Conservation (phyloP, 2,797 vertebrate species). For the Acanthornis magna region DNA sequence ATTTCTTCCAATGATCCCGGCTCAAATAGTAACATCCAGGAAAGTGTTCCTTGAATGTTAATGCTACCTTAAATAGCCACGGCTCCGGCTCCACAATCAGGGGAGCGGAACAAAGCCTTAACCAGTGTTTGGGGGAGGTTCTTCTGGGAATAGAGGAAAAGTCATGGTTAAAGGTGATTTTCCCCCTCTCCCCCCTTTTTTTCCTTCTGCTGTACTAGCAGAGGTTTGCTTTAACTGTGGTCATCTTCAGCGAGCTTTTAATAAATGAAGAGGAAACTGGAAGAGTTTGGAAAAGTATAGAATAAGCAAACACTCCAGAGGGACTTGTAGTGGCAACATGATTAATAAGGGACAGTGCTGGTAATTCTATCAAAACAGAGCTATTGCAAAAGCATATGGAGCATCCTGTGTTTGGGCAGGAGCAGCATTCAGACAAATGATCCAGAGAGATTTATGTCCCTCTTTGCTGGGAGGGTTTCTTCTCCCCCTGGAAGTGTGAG, state of each 20-base stretch:
- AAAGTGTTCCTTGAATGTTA: background rate
- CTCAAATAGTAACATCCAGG: background rate
- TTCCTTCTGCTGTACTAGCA: background rate
- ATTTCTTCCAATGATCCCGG: background rate
- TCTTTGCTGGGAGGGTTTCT: background rate
- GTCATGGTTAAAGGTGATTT: background rate
- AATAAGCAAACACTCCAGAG: conserved; percentile 26
- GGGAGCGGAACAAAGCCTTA: background rate
- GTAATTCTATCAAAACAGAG: conserved; percentile 39
- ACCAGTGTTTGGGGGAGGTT: background rate
- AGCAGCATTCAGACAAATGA: background rate
- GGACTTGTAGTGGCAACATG: conserved; percentile 48
- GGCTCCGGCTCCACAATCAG: background rate
- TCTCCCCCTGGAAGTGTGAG: background rate
- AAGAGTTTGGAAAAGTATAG: background rate
- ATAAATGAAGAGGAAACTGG: background rate
- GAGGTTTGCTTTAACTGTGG: background rate
- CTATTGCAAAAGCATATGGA: conserved; percentile 61
- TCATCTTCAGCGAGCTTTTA: background rate
- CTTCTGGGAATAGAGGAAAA: background rate
- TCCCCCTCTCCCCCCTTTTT: background rate
- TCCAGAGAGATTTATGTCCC: background rate
- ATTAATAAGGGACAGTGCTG: conserved; percentile 58
- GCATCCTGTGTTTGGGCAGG: background rate
- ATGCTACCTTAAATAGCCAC: background rate